phyloP scores from a whole-genome alignment of 2,113 vertebrate genomes.

The Oreochromis spilurus region DNA sequence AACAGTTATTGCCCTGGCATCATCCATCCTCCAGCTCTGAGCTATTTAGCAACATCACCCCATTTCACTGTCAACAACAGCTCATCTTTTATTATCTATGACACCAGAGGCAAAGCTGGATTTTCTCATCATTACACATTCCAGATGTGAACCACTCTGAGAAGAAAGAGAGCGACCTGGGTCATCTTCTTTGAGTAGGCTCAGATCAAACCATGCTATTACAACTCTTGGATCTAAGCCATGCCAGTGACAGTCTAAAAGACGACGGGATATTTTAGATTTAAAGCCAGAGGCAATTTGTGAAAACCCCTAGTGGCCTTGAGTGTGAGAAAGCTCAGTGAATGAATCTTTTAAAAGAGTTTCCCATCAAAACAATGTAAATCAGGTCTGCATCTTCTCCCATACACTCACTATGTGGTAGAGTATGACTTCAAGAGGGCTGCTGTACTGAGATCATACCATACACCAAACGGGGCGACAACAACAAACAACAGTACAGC shows the following conservation, averaged over 20 bases:
- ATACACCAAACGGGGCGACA: neutral
- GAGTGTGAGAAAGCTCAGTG: conserved; percentile 41
- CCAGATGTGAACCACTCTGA: conserved; percentile 55
- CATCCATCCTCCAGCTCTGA: neutral
- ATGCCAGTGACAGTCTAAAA: conserved; percentile 30
- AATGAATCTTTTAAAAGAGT: conserved; percentile 12
- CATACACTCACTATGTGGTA: neutral
- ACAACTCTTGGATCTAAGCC: conserved; percentile 33
- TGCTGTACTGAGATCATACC: conserved; percentile 41
- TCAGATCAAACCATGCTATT: conserved; percentile 22
- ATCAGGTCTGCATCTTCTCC: conserved; percentile 15
- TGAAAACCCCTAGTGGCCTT: conserved; percentile 7
- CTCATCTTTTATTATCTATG: conserved; percentile 44
- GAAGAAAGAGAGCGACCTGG: conserved; percentile 39
- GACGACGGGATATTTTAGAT: conserved; percentile 61
- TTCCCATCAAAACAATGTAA: conserved; percentile 18
- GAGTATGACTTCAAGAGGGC: neutral
- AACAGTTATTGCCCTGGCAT: neutral
- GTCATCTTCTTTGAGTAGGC: conserved; percentile 44
- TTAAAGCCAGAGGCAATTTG: conserved; percentile 48
- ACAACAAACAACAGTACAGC: conserved; percentile 33
- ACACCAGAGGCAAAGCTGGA: conserved; percentile 38
- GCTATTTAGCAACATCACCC: conserved; percentile 12
- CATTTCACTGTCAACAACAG: conserved; percentile 35
- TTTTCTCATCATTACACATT: conserved; percentile 40